phyloP scores from a whole-genome alignment of 1,140 invertebrate genomes.

The Zaprionus ghesquierei region DNA sequence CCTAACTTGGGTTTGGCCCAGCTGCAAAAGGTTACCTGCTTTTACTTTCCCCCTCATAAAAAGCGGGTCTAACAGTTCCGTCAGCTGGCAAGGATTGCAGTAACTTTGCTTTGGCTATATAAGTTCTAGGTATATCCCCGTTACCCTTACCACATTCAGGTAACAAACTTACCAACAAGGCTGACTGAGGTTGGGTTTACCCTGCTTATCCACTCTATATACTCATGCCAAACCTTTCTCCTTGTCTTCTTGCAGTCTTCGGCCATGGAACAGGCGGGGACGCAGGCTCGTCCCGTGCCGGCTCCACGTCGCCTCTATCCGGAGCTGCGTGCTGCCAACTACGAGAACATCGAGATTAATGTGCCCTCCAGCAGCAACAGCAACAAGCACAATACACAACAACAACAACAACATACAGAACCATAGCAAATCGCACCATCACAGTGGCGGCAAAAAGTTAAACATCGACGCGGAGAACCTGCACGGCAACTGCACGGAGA shows the following conservation, averaged over 20 bases:
- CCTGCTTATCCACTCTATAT: no score
- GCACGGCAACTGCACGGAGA: conserved; percentile 51
- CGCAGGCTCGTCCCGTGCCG: conserved; percentile 69
- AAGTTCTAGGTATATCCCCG: no score
- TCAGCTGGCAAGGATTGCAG: neutral
- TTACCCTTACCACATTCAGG: no score
- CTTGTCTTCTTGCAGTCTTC: conserved; percentile 5
- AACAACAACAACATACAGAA: conserved; percentile 6
- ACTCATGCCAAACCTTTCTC: neutral
- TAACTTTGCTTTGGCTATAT: no score
- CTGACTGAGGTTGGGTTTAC: no score
- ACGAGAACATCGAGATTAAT: conserved; percentile 74
- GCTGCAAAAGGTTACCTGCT: no score
- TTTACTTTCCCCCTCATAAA: no score
- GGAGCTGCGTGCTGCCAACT: conserved; percentile 61
- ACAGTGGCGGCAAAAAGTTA: conserved; percentile 55
- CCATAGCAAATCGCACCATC: conserved; percentile 23
- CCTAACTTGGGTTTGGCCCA: no score
- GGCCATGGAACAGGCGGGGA: conserved; percentile 51
- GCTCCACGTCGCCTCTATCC: conserved; percentile 73
- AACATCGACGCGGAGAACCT: conserved; percentile 70
- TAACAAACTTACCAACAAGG: no score
- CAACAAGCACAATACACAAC: conserved; percentile 17
- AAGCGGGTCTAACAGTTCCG: no score
- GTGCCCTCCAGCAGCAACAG: conserved; percentile 16